Conservation (phyloP, 2,888 invertebrate species). For the Bruchidius siliquastri region DNA sequence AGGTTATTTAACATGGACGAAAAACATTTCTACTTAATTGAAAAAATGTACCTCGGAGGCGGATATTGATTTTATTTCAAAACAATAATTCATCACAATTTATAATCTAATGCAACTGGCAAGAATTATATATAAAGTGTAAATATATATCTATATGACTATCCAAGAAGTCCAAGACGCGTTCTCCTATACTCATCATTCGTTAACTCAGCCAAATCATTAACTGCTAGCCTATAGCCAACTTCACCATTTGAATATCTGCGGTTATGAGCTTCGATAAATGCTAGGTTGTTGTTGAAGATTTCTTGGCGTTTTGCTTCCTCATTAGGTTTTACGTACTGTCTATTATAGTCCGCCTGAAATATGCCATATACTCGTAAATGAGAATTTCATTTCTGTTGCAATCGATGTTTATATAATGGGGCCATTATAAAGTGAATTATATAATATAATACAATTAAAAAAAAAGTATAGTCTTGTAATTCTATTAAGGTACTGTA, state of each 20-base stretch:
- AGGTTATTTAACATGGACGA: no score
- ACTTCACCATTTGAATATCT: background rate
- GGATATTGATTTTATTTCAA: no score
- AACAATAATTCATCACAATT: no score
- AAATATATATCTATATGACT: no score
- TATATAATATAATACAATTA: no score
- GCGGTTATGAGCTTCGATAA: background rate
- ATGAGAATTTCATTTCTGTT: background rate
- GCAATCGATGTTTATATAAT: no score
- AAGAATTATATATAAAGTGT: no score
- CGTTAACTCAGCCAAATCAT: background rate
- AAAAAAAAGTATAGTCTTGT: no score
- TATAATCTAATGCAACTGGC: slow-evolving; percentile 1
- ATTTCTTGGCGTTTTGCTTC: background rate
- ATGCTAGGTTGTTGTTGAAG: background rate
- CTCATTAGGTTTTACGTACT: background rate
- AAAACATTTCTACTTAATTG: no score
- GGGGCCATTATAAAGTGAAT: no score
- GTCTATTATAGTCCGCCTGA: background rate
- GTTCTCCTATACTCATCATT: background rate
- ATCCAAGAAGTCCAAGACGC: background rate
- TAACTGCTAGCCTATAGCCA: background rate
- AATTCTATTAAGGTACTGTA: no score
- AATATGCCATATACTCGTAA: background rate
- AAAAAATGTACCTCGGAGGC: no score